phyloP scores from a whole-genome alignment of 2,797 vertebrate species.

The Propithecus deckenii region DNA sequence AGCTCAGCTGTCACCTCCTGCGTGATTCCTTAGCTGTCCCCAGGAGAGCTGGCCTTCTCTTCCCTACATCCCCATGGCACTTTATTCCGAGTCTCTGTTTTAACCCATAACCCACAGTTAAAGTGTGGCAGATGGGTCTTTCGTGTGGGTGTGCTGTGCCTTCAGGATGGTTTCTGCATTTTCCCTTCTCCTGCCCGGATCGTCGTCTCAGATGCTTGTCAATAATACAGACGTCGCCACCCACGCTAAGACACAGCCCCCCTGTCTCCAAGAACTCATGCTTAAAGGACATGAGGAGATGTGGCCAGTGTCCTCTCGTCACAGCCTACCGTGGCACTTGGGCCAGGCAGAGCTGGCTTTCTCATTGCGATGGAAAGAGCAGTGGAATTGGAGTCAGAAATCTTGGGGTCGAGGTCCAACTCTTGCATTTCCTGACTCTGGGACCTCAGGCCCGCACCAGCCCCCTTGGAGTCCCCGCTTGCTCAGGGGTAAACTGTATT shows the following conservation, averaged over 20 bases:
- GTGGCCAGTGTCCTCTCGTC: not conserved
- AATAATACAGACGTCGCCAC: fast-evolving
- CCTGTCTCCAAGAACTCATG: not conserved
- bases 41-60: not conserved
- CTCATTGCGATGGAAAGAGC: not conserved
- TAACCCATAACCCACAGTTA: not conserved
- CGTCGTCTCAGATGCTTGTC: not conserved
- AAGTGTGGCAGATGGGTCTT: not conserved
- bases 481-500: not conserved
- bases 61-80: not conserved
- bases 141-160: not conserved
- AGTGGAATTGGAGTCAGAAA: not conserved
- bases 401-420: not conserved
- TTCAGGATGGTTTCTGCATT: not conserved
- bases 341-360: not conserved
- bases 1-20: not conserved
- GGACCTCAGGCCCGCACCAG: not conserved
- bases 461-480: not conserved
- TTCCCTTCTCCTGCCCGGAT: not conserved
- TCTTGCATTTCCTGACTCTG: not conserved
- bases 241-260: not conserved
- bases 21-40: not conserved
- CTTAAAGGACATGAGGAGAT: not conserved
- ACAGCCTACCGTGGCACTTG: not conserved
- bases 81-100: not conserved